A percentile compares a stretch with the other conserved stretches of the same genome.
phyloP scores from a whole-genome alignment of 1,140 invertebrate genomes.

The Microplitis mediator region DNA sequence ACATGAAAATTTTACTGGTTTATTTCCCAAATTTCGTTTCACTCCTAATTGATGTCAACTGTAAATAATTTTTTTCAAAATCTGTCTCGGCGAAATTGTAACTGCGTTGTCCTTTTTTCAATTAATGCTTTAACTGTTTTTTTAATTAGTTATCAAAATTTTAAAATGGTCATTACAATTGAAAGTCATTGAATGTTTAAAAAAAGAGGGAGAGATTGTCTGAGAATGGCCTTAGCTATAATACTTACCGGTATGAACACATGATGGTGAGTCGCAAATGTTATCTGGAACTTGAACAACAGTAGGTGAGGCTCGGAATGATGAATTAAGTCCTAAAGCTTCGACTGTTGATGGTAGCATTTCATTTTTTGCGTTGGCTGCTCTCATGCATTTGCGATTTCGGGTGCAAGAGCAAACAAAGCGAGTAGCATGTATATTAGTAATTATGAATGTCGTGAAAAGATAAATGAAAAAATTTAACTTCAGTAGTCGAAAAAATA shows the following conservation, averaged over 20 bases:
- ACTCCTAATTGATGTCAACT: too few species aligned
- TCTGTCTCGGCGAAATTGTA: too few species aligned
- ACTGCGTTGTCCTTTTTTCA: not conserved
- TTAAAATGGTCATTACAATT: too few species aligned
- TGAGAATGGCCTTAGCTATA: not conserved
- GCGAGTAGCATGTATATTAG: constrained; percentile 29
- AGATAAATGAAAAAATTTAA: constrained; percentile 14
- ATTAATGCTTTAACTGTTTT: not conserved
- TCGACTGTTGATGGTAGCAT: constrained; percentile 55
- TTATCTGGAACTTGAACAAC: constrained; percentile 42
- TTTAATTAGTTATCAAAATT: too few species aligned
- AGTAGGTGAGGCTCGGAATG: constrained; percentile 12
- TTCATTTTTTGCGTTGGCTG: constrained; percentile 48
- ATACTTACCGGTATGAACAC: constrained; percentile 69
- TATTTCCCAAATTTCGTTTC: too few species aligned
- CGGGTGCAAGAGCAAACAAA: constrained; percentile 36
- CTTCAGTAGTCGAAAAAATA: not conserved
- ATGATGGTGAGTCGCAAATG: constrained; percentile 69
- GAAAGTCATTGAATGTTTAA: too few species aligned
- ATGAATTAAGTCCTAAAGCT: constrained; percentile 46
- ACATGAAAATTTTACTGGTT: too few species aligned
- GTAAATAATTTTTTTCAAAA: too few species aligned
- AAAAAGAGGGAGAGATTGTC: not conserved
- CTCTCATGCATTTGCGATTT: constrained; percentile 28
- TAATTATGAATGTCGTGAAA: constrained; percentile 24